Base-by-base conservation (phyloP, 2,888 invertebrate genomes). In the Plagodis pulveraria region DNA sequence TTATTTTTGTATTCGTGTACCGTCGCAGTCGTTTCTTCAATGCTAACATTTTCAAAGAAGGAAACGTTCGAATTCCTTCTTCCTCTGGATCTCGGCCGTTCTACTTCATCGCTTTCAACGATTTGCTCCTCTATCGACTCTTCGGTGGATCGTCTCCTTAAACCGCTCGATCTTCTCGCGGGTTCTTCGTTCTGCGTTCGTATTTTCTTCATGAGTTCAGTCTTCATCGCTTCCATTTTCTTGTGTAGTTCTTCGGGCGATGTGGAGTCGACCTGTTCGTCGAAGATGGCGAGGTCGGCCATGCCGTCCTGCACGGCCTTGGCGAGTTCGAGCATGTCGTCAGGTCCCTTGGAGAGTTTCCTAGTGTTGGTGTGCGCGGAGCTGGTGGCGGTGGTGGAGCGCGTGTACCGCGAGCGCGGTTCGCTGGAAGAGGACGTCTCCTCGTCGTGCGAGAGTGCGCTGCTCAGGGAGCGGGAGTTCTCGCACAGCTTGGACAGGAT, bases 281-380 rank as follows among this genome's bases (percentile, higher is more conserved):
- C 89, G 46, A 78, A 84, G 42, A 92, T 84, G 5, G 88, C 80
- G 32, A 93, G 80, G 40, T 91, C 89, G 1, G 94, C 93, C 83
- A 94, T 90, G 33, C 94, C 93, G 43, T 94, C 93, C 83, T 93
- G 93, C 0, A 94, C 93, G 12, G 89, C 93, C 78, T 94, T 93
- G 0, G 93, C 91, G 8, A 94, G 82, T 49, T 93, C 93, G 44
- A 86, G 79, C 6, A 93, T 84, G 11, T 90, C 89, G n/a, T 89
- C 93, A 0, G 87, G 81, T 5, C 74, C 74, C 72, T 87, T 91
- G 2, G 87, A 87, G 8, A 41, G 45, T 35, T 54, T 53, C 43
- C 42, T 87, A 61, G 86, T 80, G 47, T 78, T 86, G 5, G 81
- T 81, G 48, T 84, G 80, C 9, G 72, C 83, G 0, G 87, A 87